Conservation (phyloP, 1,140 invertebrate species). For the Scaptodrosophila lebanonensis region DNA sequence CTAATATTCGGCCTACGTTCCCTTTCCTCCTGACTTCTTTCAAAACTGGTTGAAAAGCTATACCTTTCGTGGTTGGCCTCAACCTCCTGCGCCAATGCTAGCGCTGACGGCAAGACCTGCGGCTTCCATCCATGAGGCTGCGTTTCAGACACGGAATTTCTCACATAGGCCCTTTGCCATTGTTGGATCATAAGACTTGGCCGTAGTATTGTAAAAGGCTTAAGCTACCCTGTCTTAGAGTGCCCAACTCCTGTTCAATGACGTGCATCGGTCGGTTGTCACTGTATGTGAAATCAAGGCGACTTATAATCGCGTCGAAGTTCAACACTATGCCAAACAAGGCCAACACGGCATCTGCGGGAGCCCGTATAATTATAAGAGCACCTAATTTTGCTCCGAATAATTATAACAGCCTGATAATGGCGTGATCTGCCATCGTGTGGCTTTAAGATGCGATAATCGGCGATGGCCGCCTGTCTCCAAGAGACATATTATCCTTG, state of each 20-base stretch:
- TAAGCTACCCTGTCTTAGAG: constrained; percentile 9
- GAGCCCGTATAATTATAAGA: no score
- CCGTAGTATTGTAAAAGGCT: constrained; percentile 23
- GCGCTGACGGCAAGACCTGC: no score
- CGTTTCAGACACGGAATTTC: no score
- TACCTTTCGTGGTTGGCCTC: no score
- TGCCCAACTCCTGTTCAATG: constrained; percentile 28
- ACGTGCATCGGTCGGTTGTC: constrained; percentile 32
- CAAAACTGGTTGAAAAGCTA: no score
- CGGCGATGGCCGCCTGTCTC: constrained; percentile 20
- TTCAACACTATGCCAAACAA: constrained; percentile 30
- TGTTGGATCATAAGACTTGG: no score
- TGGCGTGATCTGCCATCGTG: constrained; percentile 17
- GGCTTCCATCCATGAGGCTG: no score
- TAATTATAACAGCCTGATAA: constrained; percentile 30
- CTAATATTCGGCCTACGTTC: no score
- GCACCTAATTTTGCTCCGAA: constrained; percentile 30
- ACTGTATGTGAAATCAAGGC: constrained; percentile 28
- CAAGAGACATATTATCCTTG: constrained; percentile 28
- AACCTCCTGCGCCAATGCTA: no score
- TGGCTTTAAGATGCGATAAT: constrained; percentile 16
- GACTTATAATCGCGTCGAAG: constrained; percentile 30
- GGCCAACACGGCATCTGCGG: constrained; percentile 21
- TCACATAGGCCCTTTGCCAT: no score
- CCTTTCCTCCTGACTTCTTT: no score